phyloP scores from a whole-genome alignment of 1,140 invertebrate species.

The Pachypsylla venusta region DNA sequence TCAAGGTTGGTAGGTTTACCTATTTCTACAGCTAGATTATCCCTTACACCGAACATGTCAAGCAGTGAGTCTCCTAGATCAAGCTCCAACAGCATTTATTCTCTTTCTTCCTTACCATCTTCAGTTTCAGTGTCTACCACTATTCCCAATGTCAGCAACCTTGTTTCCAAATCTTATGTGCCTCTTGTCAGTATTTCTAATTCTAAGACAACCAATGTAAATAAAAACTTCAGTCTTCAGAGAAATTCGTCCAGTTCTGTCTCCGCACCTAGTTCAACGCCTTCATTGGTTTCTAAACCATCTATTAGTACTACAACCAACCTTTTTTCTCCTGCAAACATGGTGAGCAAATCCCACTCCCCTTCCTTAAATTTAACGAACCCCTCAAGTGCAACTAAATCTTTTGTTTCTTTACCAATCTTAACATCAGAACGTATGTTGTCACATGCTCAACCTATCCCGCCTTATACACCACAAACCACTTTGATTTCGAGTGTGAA shows the following conservation, averaged over 20 bases:
- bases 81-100: not conserved
- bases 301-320: not conserved
- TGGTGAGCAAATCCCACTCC: not conserved
- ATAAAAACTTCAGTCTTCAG: not conserved
- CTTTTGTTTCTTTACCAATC: too few species aligned
- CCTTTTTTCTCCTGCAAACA: not conserved
- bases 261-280: too few species aligned
- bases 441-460: too few species aligned
- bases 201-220: not conserved
- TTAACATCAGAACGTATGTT: too few species aligned
- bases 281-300: not conserved
- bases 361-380: too few species aligned
- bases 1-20: not conserved
- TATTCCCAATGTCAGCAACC: not conserved
- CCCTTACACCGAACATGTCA: too few species aligned
- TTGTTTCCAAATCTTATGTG: not conserved
- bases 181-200: not conserved
- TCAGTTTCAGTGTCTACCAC: not conserved
- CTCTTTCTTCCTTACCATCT: not conserved
- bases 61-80: not conserved
- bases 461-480: too few species aligned
- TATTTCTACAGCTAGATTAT: too few species aligned
- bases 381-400: too few species aligned
- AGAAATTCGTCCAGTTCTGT: not conserved
- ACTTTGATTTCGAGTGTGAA: too few species aligned